Evolutionary conservation across 2,888 invertebrate species (phyloP).

Genomic region (Mylabris sibirica): DNA sequence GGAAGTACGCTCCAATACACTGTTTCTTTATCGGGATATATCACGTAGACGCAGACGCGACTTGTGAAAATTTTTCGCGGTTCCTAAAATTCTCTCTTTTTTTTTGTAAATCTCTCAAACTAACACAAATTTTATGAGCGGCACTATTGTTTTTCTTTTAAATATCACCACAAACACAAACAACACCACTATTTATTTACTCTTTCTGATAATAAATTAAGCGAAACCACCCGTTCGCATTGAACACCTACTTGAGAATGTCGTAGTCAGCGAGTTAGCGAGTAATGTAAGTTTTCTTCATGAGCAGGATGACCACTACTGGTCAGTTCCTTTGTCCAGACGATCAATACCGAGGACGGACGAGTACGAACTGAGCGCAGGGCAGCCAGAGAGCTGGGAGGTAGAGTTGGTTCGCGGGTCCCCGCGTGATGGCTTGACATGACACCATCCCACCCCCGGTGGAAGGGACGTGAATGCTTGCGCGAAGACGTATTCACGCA

Average conservation of each 20-base stretch:
- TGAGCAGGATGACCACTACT: slow-evolving; percentile 55
- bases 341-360: slow-evolving; percentile 60
- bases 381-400: slow-evolving; percentile 44
- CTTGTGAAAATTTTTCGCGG: slow-evolving; percentile 36
- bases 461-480: slow-evolving; percentile 51
- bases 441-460: slow-evolving; percentile 67
- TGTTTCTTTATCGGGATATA: slow-evolving; percentile 21
- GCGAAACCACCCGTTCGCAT: slow-evolving; percentile 35
- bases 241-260: slow-evolving; percentile 38
- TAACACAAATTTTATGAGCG: neutral
- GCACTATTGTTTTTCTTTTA: too few relatives aligned
- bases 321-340: slow-evolving; percentile 65
- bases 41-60: slow-evolving; percentile 38
- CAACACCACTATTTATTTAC: too few relatives aligned
- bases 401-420: slow-evolving; percentile 54
- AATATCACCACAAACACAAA: too few relatives aligned
- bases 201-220: too few relatives aligned
- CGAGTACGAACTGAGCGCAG: slow-evolving; percentile 58
- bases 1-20: slow-evolving; percentile 5
- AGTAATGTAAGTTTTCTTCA: slow-evolving; percentile 47
- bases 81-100: slow-evolving; percentile 17
- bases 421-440: slow-evolving; percentile 66
- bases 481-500: slow-evolving; percentile 59
- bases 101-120: neutral
- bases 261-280: slow-evolving; percentile 23